Evolutionary conservation across 2,797 vertebrate species (phyloP).

Genomic region (Microchirus variegatus): DNA sequence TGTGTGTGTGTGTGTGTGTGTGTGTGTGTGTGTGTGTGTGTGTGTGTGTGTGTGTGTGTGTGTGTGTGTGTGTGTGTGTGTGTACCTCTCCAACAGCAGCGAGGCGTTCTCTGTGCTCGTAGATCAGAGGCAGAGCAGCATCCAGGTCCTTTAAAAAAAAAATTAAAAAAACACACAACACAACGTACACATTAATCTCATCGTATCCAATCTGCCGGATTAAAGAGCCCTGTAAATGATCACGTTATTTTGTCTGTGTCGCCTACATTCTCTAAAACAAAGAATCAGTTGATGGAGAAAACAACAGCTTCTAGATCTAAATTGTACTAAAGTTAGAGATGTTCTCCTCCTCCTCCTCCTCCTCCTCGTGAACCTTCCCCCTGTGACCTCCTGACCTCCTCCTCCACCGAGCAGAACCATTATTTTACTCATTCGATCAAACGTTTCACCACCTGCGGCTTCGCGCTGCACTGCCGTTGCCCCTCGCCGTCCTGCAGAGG

Average conservation of each 20-base stretch:
- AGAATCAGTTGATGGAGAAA: no score
- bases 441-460: conserved; percentile 40
- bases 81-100: conserved; percentile 62
- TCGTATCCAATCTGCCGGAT: no score
- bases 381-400: not conserved
- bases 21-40: conserved; percentile 11
- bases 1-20: conserved; percentile 8
- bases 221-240: no score
- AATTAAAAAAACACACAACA: no score
- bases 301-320: not conserved
- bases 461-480: conserved; percentile 28
- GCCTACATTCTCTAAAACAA: no score
- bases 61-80: conserved; percentile 14
- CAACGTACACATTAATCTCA: no score
- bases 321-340: no score
- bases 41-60: conserved; percentile 11
- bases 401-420: not conserved
- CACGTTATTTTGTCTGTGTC: no score
- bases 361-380: conserved; percentile 1
- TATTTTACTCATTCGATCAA: conserved; percentile 2
- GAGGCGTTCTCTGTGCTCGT: conserved; percentile 62
- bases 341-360: not conserved
- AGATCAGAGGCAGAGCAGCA: conserved; percentile 54
- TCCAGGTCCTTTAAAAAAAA: conserved; percentile 68
- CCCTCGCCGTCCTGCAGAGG: conserved; percentile 39